Percentiles rank a stretch among this genome's conserved stretches.
Evolutionary conservation across 2,113 vertebrate genomes (phyloP).

Genomic region (Callocephalon fimbriatum): DNA sequence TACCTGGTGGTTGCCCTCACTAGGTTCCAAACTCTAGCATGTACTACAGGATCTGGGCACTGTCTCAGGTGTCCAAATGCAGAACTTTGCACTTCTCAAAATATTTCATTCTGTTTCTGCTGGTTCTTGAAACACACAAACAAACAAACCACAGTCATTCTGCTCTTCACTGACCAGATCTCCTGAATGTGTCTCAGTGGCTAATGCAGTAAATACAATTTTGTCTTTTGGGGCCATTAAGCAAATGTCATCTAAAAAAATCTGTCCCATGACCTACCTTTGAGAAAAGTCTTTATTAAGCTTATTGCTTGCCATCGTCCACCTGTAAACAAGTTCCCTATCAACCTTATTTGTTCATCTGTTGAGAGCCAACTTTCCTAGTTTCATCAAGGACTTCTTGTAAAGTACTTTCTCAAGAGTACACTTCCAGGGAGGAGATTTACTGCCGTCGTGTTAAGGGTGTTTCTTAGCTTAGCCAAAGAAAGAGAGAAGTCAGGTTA

Average conservation of each 20-base stretch:
- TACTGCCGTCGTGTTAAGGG: background rate
- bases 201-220: background rate
- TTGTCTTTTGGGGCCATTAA: background rate
- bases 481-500: background rate
- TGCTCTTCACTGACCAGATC: background rate
- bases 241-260: background rate
- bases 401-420: background rate
- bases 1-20: background rate
- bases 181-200: background rate
- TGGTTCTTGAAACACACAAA: background rate
- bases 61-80: rapidly evolving
- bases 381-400: background rate
- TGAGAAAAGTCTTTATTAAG: background rate
- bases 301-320: background rate
- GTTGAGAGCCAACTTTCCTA: background rate
- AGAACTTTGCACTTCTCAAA: background rate
- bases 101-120: background rate
- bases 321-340: background rate
- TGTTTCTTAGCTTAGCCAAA: background rate
- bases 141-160: background rate
- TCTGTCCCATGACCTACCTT: background rate
- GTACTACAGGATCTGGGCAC: background rate
- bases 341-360: background rate
- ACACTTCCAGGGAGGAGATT: background rate
- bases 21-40: background rate